Base-by-base conservation (phyloP, 2,888 invertebrate species). In the Myopa testacea region DNA sequence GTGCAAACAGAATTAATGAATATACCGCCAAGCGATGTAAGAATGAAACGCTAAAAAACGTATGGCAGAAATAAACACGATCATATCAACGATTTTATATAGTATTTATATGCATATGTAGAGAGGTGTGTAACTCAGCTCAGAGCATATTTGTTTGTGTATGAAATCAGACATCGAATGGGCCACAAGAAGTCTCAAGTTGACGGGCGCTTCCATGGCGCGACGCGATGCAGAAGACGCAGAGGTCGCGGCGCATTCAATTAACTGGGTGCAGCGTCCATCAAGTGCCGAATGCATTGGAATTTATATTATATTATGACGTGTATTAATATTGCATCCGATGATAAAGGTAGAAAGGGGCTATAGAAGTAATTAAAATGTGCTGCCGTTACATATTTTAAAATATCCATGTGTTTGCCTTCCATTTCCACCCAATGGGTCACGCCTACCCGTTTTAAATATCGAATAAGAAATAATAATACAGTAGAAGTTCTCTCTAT, bases 1-100 rank as follows among this genome's bases (percentile, higher is more conserved):
- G 34, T 52, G 50, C 12, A 71, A 71, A 37, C 16, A 55, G 34
- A 26, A 55, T 58, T 58, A 26, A 55, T 52, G 58, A 58, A 71
- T 58, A 71, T 58, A 37, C 58, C 71, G 71, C 34, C 71, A 52
- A 26, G 26, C 26, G 16, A 6, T 65, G 67, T 38, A n/a, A 12
- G 37, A 38, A 74, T 74, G 62, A 19, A 45, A 63, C 63, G 75
- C 67, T 55, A 75, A 10, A 38, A 67, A 52, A 52, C 8, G 14
- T 52, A 52, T 52, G 1, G 52, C 52, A 12, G 14, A 52, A 52
- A 52, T 12, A 52, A 8, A 52, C 52, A 52, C 52, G 52, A 12
- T 12, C 52, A 1, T 52, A 52, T 12, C 52, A 14, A 12, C 52
- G 14, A 14, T 12, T 1, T 52, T 52, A 52, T 1, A 14, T 52